Base-by-base conservation (phyloP, 2,888 invertebrate genomes). In the Gasteruption jaculator region DNA sequence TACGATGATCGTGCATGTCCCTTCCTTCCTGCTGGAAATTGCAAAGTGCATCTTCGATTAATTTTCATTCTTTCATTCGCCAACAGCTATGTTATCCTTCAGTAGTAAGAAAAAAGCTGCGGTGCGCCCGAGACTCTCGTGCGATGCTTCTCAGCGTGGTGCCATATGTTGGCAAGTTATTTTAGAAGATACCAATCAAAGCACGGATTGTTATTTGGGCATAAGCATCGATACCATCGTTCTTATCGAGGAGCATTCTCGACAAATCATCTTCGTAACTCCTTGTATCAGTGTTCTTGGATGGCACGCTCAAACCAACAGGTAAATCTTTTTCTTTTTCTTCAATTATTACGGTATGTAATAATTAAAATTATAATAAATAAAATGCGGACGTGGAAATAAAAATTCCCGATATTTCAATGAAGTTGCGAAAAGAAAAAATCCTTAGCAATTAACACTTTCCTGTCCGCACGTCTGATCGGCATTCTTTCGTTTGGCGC, bases 191-290 rank as follows among this genome's bases (percentile, higher is more conserved):
- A 83, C 84, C 66, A 83, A 73, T 64, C 83, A 82, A 71, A 67
- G 61, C 43, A 71, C 90, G 14, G 88, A 89, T 53, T 87, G 90
- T 63, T 82, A 86, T 50, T 77, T 94, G 60, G 93, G 89, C 1
- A 82, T 95, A 41, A 92, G 92, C 3, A 80, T 85, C 0, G 94
- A 95, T 63, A 86, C 86, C 1, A 74, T 95, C 35, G 91, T 93
- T 16, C 74, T 95, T 10, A 81, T 95, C 31, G 94, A 95, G 65
- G 86, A 89, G 59, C 78, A 76, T 45, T 82, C 86, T 0, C 77
- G 87, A 31, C 88, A 91, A 64, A 84, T 90, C 27, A 82, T 94
- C 20, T 87, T 93, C 55, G 90, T 89, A 7, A 79, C 90, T 12
- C 91, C 94, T 0, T 89, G 89, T 53, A 81, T 81, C 53, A 82